Evolutionary conservation across 2,113 vertebrate species (phyloP).

Genomic region (Cygnus buccinator): DNA sequence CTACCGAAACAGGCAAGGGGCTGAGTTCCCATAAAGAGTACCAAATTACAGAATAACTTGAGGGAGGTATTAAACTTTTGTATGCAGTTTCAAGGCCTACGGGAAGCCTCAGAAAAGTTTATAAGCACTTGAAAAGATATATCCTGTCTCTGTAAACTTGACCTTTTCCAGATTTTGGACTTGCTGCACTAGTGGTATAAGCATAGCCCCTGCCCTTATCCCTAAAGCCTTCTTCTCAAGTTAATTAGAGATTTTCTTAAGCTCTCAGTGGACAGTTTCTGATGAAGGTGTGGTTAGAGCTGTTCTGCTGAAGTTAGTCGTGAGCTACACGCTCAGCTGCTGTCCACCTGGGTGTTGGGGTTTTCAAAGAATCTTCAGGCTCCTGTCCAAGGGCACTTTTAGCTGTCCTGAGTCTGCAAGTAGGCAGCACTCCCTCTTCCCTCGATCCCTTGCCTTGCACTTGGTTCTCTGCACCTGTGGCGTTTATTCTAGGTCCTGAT

Average conservation of each 20-base stretch:
- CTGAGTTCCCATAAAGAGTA: not conserved
- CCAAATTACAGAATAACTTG: not conserved
- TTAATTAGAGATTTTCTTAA: not conserved
- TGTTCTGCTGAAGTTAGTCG: not conserved
- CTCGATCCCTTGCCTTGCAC: not conserved
- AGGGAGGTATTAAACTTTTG: not conserved
- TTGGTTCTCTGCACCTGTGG: constrained; percentile 55
- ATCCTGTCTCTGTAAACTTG: not conserved
- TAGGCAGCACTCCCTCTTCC: not conserved
- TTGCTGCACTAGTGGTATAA: not conserved
- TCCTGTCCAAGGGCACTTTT: not conserved
- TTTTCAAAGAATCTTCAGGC: not conserved
- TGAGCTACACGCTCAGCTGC: not conserved
- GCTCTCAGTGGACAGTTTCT: not conserved
- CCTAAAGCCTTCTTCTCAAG: not conserved
- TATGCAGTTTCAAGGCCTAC: not conserved
- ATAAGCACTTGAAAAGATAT: not conserved
- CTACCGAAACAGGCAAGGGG: not conserved
- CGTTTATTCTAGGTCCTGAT: constrained; percentile 61
- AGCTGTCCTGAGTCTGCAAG: not conserved
- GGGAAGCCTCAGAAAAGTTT: not conserved
- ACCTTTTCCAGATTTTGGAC: not conserved
- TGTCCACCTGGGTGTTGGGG: not conserved
- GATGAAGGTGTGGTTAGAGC: not conserved
- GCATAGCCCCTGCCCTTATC: not conserved